A percentile compares a stretch with the other conserved stretches of the same genome.
Evolutionary conservation across 2,113 vertebrate species (phyloP).

Genomic region (Limanda limanda): DNA sequence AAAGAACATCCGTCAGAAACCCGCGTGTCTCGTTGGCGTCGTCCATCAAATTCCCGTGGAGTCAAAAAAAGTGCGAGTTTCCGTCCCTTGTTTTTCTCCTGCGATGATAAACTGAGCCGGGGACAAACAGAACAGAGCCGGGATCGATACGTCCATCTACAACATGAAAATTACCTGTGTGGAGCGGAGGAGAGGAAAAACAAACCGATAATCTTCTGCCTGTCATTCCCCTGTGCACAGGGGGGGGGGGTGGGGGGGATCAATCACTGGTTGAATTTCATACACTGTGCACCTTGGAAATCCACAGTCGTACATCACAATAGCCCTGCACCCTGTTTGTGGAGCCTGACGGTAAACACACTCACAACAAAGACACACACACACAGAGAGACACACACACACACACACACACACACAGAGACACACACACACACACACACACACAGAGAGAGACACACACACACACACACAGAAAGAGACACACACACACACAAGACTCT

Average conservation of each 20-base stretch:
- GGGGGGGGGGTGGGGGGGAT: conserved; percentile 45
- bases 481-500: no score
- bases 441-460: not conserved
- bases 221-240: conserved; percentile 57
- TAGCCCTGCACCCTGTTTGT: not conserved
- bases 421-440: conserved; percentile 14
- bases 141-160: conserved; percentile 74
- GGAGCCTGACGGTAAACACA: conserved; percentile 20
- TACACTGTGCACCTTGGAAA: conserved; percentile 49
- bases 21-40: not conserved
- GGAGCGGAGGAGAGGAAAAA: conserved; percentile 46
- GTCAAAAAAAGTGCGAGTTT: conserved; percentile 42
- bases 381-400: no score
- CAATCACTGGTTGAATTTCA: conserved; percentile 58
- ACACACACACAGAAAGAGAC: no score
- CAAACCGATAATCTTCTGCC: conserved; percentile 67
- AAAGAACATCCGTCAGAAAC: conserved; percentile 18
- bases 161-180: conserved; percentile 74
- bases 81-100: conserved; percentile 27
- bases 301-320: conserved; percentile 58
- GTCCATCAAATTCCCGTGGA: conserved; percentile 2
- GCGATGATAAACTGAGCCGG: conserved; percentile 55
- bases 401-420: no score
- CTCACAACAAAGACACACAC: not conserved
- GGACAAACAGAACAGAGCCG: conserved; percentile 54